Percentiles rank a stretch among this genome's conserved stretches.
Conservation (phyloP, 1,140 invertebrate species). For the Neodiprion pinetum region DNA sequence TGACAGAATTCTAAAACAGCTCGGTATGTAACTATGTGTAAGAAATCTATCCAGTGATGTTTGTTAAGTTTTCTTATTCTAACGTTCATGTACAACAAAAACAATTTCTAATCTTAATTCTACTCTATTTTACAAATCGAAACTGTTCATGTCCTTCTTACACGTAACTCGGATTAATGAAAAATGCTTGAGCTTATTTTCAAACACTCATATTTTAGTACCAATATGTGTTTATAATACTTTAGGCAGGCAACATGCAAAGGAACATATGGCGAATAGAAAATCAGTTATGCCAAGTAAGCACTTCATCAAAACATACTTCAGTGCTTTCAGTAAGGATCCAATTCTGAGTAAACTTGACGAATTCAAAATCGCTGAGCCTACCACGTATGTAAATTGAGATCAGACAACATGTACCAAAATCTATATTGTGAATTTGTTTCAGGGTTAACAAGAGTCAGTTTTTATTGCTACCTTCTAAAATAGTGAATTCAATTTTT, state of each 20-base stretch:
- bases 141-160: constrained; percentile 11
- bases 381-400: constrained; percentile 23
- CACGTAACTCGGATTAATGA: not conserved
- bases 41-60: constrained; percentile 9
- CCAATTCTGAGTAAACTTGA: constrained; percentile 66
- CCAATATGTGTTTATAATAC: constrained; percentile 10
- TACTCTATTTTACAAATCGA: too few species aligned
- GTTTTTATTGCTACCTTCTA: too few species aligned
- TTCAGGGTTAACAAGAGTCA: too few species aligned
- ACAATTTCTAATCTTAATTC: too few species aligned
- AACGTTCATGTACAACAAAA: too few species aligned
- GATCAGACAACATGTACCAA: constrained; percentile 29
- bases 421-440: constrained; percentile 41
- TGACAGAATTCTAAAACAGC: constrained; percentile 83
- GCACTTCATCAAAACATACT: constrained; percentile 85
- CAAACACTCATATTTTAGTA: too few species aligned
- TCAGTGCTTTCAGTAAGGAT: constrained; percentile 85
- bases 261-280: constrained; percentile 72
- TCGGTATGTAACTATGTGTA: constrained; percentile 64
- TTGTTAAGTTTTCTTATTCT: too few species aligned
- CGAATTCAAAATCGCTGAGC: constrained; percentile 35
- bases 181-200: too few species aligned
- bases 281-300: constrained; percentile 80
- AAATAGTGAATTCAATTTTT: too few species aligned
- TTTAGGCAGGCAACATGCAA: constrained; percentile 73